Evolutionary conservation across 2,113 vertebrate species (phyloP), one percentile per base, ranked within the genome.

Genomic region (Protobothrops flavoviridis): DNA sequence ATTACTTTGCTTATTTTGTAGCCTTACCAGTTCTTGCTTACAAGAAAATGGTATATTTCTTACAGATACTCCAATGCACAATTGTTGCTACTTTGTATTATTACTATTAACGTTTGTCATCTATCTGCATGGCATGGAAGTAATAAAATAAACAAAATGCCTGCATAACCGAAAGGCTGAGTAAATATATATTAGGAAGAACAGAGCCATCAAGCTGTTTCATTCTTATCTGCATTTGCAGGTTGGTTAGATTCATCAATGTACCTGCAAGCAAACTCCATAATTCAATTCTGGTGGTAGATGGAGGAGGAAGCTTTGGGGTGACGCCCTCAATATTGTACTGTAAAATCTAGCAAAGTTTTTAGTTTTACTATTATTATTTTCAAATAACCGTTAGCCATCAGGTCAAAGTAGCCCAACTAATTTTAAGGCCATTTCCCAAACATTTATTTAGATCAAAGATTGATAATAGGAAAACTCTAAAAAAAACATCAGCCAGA

Each of bases 381-480:
- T 97, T 98, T 97, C 98, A 98, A 98, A 98, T 98, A 98, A 98
- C 97, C 96, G 95, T 89, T 96, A 97, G 96, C 96, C 94, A 93
- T 96, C 96, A 96, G 97, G 96, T 95, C 96, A 95, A 98, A 98
- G 97, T 95, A 98, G 98, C 98, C 97, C 96, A 97, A 98, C 98
- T 99, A 98, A 98, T 98, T 99, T 98, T 97, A 97, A 97, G 97
- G 98, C 98, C 97, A 97, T 98, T 98, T 98, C 97, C 98, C 97
- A 98, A 99, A 99, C 98, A 98, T 99, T 99, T 99, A 98, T 98
- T 98, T 97, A 98, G 99, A 99, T 99, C 98, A 98, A 97, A 98
- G 97, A 95, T 93, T 95, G 98, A 99, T 99, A 98, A 97, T 97
- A 94, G 96, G 93, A 96, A 97, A 97, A 98, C 97, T 98, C 98